These are phyloP conservation scores for Patella pellucida DNA, from an alignment of 2,888 invertebrate species.

Conservation along the genomic window DNA sequence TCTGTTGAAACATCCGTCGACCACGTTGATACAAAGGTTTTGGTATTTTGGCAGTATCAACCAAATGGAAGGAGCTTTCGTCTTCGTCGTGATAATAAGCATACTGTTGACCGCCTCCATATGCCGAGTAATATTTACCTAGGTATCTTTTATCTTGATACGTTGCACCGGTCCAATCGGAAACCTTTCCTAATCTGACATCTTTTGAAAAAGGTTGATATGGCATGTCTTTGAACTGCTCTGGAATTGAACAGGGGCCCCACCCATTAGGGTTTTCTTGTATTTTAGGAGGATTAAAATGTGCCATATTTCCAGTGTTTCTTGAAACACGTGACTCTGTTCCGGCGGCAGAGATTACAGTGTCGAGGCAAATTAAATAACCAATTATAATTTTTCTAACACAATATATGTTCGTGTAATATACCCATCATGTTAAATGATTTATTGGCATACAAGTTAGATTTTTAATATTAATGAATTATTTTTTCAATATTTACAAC, in stretches of 20 bases:
- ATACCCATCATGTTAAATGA: no score
- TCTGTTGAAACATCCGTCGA: conserved; percentile 74
- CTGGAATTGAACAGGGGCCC: conserved; percentile 96
- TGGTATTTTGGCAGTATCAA: conserved; percentile 83
- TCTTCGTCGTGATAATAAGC: conserved; percentile 99
- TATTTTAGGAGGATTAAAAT: conserved; percentile 68
- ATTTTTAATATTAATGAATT: no score
- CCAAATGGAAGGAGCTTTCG: conserved; percentile 97
- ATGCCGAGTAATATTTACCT: conserved; percentile 70
- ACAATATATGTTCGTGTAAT: no score
- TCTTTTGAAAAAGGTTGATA: conserved; percentile 99
- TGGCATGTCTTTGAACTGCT: conserved; percentile 95
- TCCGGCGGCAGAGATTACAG: no score
- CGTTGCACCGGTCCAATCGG: conserved; percentile 97
- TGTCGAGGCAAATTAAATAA: no score
- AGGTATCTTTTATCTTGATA: conserved; percentile 94
- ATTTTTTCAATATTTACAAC: no score
- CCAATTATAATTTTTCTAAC: no score
- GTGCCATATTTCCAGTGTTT: conserved; percentile 53
- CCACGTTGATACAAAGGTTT: conserved; percentile 86
- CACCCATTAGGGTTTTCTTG: conserved; percentile 85
- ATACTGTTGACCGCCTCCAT: conserved; percentile 86
- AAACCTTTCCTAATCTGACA: conserved; percentile 97
- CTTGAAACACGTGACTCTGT: no score
- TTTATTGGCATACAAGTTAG: no score